A percentile compares a stretch with the other conserved stretches of the same genome.
Evolutionary conservation across 2,888 invertebrate genomes (phyloP).

Genomic region (Acrocyrtus sp.): DNA sequence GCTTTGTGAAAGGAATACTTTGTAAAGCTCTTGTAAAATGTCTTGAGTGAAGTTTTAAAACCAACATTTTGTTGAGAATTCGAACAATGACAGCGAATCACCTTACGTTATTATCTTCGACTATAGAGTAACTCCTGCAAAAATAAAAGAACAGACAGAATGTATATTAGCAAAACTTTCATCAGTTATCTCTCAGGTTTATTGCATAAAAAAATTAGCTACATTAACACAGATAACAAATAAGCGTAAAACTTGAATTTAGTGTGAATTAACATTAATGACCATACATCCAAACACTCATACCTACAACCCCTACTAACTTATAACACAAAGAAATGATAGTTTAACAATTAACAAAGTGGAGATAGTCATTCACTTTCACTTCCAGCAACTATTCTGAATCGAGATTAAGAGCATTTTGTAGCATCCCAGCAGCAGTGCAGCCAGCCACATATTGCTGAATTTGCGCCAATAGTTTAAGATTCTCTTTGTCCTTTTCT

Average conservation of each 20-base stretch:
- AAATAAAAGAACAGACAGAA: conserved; percentile 1
- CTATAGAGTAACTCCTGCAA: conserved; percentile 43
- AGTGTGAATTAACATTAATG: too few relatives aligned
- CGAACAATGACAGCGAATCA: conserved; percentile 9
- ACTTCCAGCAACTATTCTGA: too few relatives aligned
- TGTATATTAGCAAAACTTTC: not conserved
- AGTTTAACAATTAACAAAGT: too few relatives aligned
- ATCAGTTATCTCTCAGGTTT: not conserved
- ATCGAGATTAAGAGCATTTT: too few relatives aligned
- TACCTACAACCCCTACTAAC: too few relatives aligned
- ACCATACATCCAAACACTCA: too few relatives aligned
- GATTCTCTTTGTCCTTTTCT: conserved; percentile 51
- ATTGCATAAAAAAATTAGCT: too few relatives aligned
- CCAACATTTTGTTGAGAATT: conserved; percentile 24
- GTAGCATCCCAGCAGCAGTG: conserved; percentile 5
- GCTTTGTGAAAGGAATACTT: conserved; percentile 15
- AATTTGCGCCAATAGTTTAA: conserved; percentile 35
- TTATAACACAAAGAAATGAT: too few relatives aligned
- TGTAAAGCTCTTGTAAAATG: conserved; percentile 34
- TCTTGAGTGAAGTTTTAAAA: conserved; percentile 31
- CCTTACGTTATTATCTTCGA: conserved; percentile 34
- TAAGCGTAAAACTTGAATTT: too few relatives aligned
- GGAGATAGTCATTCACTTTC: too few relatives aligned
- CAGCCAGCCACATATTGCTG: conserved; percentile 20
- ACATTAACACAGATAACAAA: too few relatives aligned